Conservation (phyloP, 2,888 invertebrate genomes). For the Drymonia ruficornis region DNA sequence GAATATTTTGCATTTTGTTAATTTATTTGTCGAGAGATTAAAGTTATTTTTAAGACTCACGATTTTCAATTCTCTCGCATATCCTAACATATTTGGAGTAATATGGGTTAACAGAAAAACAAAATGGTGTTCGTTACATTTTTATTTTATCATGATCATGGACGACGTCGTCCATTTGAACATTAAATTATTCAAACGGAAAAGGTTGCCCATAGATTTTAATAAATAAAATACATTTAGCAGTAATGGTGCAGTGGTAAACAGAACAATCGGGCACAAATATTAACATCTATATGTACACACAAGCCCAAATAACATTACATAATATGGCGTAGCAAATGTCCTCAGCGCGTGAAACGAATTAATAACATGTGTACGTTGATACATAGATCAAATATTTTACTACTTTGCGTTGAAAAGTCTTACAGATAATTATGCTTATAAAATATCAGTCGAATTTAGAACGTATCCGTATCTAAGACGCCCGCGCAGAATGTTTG, state of each 20-base stretch:
- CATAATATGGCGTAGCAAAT: conserved; percentile 49
- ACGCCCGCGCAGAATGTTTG: background rate
- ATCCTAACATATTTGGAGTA: background rate
- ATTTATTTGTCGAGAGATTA: conserved; percentile 83
- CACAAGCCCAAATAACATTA: conserved; percentile 51
- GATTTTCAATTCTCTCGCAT: conserved; percentile 44
- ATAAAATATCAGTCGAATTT: conserved; percentile 81
- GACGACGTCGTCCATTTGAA: conserved; percentile 81
- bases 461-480: conserved; percentile 52
- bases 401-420: conserved; percentile 11
- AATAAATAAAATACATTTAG: conserved; percentile 70
- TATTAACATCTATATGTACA: conserved; percentile 73
- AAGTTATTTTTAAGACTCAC: conserved; percentile 73
- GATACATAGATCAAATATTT: background rate
- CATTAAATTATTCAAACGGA: conserved; percentile 70
- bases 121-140: conserved; percentile 33
- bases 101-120: background rate
- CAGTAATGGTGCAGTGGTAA: conserved; percentile 54
- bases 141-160: conserved; percentile 67
- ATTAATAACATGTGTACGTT: background rate
- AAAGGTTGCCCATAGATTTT: conserved; percentile 75
- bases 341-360: conserved; percentile 24
- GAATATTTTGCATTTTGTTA: conserved; percentile 73
- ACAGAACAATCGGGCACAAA: conserved; percentile 54
- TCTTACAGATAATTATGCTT: conserved; percentile 60